Evolutionary conservation across 2,888 invertebrate species (phyloP).

Genomic region (Agrotis exclamationis): DNA sequence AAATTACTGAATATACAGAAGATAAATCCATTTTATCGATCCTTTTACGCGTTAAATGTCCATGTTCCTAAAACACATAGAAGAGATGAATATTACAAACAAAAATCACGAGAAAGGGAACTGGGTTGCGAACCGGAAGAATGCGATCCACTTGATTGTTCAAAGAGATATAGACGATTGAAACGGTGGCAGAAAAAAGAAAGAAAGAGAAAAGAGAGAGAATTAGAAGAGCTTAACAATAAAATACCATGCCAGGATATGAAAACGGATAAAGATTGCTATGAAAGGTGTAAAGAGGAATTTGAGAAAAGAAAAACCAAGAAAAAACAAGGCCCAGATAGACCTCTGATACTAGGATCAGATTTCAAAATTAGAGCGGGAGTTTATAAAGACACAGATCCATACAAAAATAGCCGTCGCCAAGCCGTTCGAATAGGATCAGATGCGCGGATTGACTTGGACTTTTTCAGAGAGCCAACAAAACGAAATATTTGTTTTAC

Average conservation of each 20-base stretch:
- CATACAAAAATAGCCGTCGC: slow-evolving; percentile 1
- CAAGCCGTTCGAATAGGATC: slow-evolving; percentile 59
- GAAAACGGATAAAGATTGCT: background rate
- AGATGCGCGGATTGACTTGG: slow-evolving; percentile 61
- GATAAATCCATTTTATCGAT: slow-evolving; percentile 45
- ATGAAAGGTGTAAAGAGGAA: background rate
- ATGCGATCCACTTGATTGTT: slow-evolving; percentile 57
- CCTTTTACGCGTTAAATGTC: slow-evolving; percentile 53
- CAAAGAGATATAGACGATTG: slow-evolving; percentile 40
- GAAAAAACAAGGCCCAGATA: background rate
- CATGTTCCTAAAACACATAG: slow-evolving; percentile 15
- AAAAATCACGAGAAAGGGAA: slow-evolving; percentile 48
- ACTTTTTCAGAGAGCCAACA: slow-evolving; percentile 62
- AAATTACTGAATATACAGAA: slow-evolving; percentile 19
- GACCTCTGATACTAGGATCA: slow-evolving; percentile 14
- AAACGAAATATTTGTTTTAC: background rate
- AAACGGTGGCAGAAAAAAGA: background rate
- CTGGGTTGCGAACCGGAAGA: slow-evolving; percentile 55
- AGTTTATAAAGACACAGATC: slow-evolving; percentile 30
- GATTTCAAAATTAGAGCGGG: slow-evolving; percentile 15
- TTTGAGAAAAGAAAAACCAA: background rate
- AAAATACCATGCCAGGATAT: background rate
- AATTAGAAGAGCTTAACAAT: background rate
- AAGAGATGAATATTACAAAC: slow-evolving; percentile 7
- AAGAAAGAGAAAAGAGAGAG: too few species aligned